Conservation (phyloP, 2,113 vertebrate genomes). For the Craseonycteris thonglongyai region DNA sequence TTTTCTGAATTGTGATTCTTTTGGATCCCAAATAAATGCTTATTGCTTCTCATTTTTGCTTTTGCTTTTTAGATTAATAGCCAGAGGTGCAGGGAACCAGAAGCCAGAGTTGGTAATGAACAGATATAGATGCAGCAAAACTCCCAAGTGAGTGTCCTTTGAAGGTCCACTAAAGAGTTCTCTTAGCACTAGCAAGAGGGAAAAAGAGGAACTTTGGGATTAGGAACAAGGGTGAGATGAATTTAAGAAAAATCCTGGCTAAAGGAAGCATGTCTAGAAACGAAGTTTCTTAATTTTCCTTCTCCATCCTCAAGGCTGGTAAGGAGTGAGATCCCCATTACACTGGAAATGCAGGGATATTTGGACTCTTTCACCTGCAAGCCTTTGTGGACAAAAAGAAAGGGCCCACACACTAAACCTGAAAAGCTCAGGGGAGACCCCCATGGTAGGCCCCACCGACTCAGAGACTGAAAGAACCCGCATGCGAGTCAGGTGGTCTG, state of each 20-base stretch:
- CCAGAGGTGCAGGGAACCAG: neutral
- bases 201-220: neutral
- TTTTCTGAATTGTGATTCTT: neutral
- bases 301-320: neutral
- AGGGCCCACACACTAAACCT: no score
- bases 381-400: no score
- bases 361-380: neutral
- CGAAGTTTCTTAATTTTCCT: neutral
- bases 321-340: neutral
- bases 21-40: neutral
- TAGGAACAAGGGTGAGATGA: neutral
- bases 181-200: neutral
- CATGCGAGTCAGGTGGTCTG: no score
- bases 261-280: neutral
- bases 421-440: no score
- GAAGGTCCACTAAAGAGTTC: neutral
- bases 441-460: no score
- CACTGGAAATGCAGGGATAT: neutral
- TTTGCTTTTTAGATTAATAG: neutral
- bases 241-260: neutral
- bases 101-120: neutral
- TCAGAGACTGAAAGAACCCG: no score
- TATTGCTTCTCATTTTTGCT: neutral
- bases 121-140: neutral
- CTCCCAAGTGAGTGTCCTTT: neutral